Percentiles rank a stretch among this genome's conserved stretches.
These are phyloP conservation scores for Pristionchus arcanus DNA, from an alignment of 2,888 invertebrate species.

Conservation along the genomic window DNA sequence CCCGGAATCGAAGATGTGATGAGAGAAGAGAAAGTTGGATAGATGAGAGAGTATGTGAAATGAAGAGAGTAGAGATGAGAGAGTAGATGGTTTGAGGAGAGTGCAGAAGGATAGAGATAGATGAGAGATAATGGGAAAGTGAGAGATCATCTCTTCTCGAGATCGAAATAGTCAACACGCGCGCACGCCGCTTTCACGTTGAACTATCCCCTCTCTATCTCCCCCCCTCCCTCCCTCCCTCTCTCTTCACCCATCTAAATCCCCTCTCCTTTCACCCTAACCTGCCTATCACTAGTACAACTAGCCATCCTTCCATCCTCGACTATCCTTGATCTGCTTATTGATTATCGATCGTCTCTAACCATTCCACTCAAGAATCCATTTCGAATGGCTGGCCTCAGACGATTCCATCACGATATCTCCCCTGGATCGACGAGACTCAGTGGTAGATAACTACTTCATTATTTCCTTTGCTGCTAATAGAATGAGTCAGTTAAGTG, in stretches of 20 bases:
- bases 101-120: background rate
- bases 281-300: constrained; percentile 42
- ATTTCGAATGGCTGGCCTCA: constrained; percentile 46
- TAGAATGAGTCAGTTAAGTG: constrained; percentile 17
- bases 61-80: background rate
- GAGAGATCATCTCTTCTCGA: constrained; percentile 17
- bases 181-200: constrained; percentile 39
- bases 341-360: constrained; percentile 37
- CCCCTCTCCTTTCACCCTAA: background rate
- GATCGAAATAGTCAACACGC: constrained; percentile 45
- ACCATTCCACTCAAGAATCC: constrained; percentile 50
- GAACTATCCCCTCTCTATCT: constrained; percentile 26
- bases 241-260: constrained; percentile 13
- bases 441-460: constrained; percentile 3
- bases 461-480: background rate
- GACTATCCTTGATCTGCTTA: background rate
- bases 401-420: constrained; percentile 24
- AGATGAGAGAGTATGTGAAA: constrained; percentile 9
- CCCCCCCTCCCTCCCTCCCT: background rate
- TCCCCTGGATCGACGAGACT: constrained; percentile 10
- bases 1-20: constrained; percentile 3
- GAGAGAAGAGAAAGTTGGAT: background rate
- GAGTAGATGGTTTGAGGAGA: background rate
- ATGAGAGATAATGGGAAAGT: constrained; percentile 29
- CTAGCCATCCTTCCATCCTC: background rate